Percentiles rank a stretch among this genome's conserved stretches.
Conservation (phyloP, 2,888 invertebrate genomes). For the Baronia brevicornis region DNA sequence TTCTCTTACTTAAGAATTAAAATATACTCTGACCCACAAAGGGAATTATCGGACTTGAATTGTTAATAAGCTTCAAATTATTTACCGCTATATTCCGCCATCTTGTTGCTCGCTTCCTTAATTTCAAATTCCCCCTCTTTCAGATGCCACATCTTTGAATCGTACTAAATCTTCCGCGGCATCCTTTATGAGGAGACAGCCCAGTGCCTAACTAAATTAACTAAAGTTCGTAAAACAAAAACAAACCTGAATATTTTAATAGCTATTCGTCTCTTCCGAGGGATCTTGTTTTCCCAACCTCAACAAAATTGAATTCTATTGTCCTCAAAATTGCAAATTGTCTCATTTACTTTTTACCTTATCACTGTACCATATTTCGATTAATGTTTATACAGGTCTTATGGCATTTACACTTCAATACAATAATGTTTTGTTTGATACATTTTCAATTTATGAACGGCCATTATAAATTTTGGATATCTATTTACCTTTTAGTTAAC, state of each 20-base stretch:
- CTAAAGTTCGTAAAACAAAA: constrained; percentile 34
- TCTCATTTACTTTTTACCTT: constrained; percentile 32
- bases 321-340: constrained; percentile 45
- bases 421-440: constrained; percentile 4
- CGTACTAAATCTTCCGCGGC: constrained; percentile 29
- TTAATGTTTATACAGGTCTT: constrained; percentile 7
- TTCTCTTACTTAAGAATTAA: too few species aligned
- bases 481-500: too few species aligned
- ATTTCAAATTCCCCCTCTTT: constrained; percentile 29
- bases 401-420: constrained; percentile 15
- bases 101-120: constrained; percentile 17
- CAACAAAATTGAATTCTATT: constrained; percentile 42
- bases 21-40: too few species aligned
- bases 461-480: too few species aligned
- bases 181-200: constrained; percentile 23
- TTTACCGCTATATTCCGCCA: constrained; percentile 2
- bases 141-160: constrained; percentile 25
- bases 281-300: constrained; percentile 31
- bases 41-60: constrained; percentile 7
- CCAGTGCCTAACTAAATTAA: constrained; percentile 32
- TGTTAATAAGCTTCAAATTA: constrained; percentile 4
- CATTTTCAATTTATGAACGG: too few species aligned
- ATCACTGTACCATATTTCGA: constrained; percentile 19
- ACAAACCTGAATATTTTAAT: constrained; percentile 46
- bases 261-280: constrained; percentile 21